Conservation (phyloP, 1,140 invertebrate species). For the Aricia agestis region DNA sequence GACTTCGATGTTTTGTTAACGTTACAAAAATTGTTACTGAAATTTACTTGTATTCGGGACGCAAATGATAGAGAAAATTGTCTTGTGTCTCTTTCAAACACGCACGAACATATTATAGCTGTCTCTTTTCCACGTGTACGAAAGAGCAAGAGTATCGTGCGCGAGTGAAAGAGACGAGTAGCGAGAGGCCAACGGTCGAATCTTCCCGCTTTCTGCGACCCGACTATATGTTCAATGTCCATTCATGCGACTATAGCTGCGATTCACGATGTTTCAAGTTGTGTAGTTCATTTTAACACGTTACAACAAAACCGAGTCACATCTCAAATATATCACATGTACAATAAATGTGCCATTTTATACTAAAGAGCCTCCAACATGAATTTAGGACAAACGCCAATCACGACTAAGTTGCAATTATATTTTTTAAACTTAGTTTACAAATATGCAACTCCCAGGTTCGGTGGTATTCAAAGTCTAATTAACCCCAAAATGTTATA, state of each 20-base stretch:
- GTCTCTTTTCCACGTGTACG: no score
- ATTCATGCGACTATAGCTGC: conserved; percentile 4
- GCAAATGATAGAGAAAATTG: no score
- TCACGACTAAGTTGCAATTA: neutral
- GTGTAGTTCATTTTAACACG: conserved; percentile 7
- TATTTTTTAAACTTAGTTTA: neutral
- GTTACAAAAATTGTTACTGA: neutral
- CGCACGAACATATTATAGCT: no score
- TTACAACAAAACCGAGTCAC: conserved; percentile 29
- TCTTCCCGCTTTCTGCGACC: neutral
- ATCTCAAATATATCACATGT: conserved; percentile 51
- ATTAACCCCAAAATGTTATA: neutral
- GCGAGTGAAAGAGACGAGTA: no score
- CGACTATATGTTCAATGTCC: neutral
- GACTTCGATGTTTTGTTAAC: conserved; percentile 23
- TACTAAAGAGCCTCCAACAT: conserved; percentile 22
- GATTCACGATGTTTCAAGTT: conserved; percentile 18
- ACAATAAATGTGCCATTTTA: conserved; percentile 32
- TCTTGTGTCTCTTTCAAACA: no score
- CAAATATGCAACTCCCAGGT: neutral
- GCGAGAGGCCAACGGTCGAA: neutral
- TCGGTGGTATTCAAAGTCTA: neutral
- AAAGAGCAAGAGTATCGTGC: no score
- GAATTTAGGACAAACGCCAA: conserved; percentile 17
- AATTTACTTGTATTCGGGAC: no score